Conservation (phyloP, 92 coral and sea anemone species). For the Scolanthus callimorphus region DNA sequence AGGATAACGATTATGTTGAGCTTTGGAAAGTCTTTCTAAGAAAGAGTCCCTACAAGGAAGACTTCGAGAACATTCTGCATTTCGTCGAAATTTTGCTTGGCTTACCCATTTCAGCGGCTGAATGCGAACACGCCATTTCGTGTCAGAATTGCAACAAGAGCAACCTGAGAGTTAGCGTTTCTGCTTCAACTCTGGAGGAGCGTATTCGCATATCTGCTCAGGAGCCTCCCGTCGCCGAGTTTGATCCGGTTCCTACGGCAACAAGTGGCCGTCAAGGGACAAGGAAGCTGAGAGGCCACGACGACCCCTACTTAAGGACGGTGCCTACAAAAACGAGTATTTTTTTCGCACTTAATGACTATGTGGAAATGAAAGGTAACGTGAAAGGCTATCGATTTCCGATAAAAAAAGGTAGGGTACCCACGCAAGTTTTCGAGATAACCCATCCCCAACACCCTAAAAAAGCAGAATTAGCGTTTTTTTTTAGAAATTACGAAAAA, state of each 20-base stretch:
- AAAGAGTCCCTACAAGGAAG: slow-evolving; percentile 27
- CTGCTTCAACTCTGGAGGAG: slow-evolving; percentile 32
- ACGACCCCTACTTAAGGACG: slow-evolving; percentile 27
- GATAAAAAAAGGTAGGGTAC: no score
- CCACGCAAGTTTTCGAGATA: no score
- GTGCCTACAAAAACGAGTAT: no score
- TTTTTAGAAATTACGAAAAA: no score
- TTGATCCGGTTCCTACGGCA: slow-evolving; percentile 38
- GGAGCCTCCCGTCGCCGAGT: slow-evolving; percentile 48
- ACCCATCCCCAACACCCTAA: no score
- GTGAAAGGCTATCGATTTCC: no score
- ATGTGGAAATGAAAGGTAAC: no score
- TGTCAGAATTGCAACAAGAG: slow-evolving; percentile 54
- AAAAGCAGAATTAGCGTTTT: no score
- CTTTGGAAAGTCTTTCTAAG: slow-evolving; percentile 41
- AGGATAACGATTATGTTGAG: slow-evolving; percentile 34
- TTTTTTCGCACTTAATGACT: no score
- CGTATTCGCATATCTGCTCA: slow-evolving; percentile 46
- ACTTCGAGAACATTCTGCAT: slow-evolving; percentile 40
- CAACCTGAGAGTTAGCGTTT: slow-evolving; percentile 36
- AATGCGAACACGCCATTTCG: slow-evolving; percentile 52
- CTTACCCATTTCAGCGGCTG: slow-evolving; percentile 56
- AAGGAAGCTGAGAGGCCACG: slow-evolving; percentile 34
- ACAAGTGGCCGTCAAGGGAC: slow-evolving; percentile 44
- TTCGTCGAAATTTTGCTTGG: slow-evolving; percentile 52